Evolutionary conservation across 2,888 invertebrate species (phyloP).

Genomic region (Dascillus cervinus): DNA sequence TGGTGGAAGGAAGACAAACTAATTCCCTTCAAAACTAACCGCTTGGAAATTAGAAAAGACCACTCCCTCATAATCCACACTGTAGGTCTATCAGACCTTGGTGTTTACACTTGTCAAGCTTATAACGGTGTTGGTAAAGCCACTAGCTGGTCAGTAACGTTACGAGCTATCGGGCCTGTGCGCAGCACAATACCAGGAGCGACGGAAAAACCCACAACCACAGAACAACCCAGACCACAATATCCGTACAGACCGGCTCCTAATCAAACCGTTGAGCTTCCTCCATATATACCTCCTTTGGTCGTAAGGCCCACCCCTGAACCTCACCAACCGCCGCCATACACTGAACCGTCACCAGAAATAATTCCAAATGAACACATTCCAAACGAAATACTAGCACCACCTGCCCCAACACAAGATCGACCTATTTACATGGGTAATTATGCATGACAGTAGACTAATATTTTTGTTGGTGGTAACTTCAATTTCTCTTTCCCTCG

Average conservation of each 20-base stretch:
- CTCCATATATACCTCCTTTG: too few relatives aligned
- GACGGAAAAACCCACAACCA: slow-evolving; percentile 38
- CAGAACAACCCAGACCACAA: slow-evolving; percentile 25
- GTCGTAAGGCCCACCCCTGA: slow-evolving; percentile 23
- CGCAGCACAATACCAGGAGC: slow-evolving; percentile 50
- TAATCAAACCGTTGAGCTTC: too few relatives aligned
- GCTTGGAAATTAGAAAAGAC: slow-evolving; percentile 66
- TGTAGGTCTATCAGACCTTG: slow-evolving; percentile 65
- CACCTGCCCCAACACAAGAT: too few relatives aligned
- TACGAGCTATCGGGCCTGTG: slow-evolving; percentile 67
- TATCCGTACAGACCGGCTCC: slow-evolving; percentile 38
- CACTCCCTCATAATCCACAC: slow-evolving; percentile 67
- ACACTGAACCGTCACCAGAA: slow-evolving; percentile 8
- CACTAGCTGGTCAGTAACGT: slow-evolving; percentile 65
- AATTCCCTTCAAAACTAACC: slow-evolving; percentile 61
- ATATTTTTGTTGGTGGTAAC: too few relatives aligned
- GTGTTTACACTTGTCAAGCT: slow-evolving; percentile 83
- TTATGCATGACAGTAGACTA: too few relatives aligned
- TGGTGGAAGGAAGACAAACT: slow-evolving; percentile 78
- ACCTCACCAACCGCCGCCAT: slow-evolving; percentile 26
- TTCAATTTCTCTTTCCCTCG: too few relatives aligned
- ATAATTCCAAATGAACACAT: too few relatives aligned
- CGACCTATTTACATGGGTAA: too few relatives aligned
- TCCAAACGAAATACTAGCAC: too few relatives aligned
- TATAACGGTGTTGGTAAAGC: slow-evolving; percentile 72